phyloP scores from a whole-genome alignment of 2,888 invertebrate genomes.

The Ferrisia virgata region DNA sequence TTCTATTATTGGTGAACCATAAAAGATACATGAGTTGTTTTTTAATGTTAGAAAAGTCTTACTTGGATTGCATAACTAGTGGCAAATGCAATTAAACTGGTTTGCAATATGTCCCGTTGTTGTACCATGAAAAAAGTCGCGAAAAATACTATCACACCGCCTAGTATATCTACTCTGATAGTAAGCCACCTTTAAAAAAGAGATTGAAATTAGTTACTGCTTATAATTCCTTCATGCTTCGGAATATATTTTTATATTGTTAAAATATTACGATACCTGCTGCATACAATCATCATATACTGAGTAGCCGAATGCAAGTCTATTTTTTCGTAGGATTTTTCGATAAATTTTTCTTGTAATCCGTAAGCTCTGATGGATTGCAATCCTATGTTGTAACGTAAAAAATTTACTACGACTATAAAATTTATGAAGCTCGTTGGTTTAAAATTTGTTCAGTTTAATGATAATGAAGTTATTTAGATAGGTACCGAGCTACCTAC shows the following conservation, averaged over 20 bases:
- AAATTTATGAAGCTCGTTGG: too few species aligned
- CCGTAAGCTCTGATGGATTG: constrained; percentile 82
- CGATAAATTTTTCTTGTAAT: constrained; percentile 76
- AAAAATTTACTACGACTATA: too few species aligned
- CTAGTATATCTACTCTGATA: neutral
- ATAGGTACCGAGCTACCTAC: too few species aligned
- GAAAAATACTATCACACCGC: neutral
- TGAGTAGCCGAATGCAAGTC: constrained; percentile 90
- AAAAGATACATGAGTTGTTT: too few species aligned
- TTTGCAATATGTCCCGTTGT: neutral
- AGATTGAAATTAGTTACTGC: neutral
- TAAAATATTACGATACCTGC: too few species aligned
- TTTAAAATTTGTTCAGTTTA: too few species aligned
- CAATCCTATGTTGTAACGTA: too few species aligned
- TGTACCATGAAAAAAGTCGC: constrained; percentile 3
- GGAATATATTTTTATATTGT: too few species aligned
- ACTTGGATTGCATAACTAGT: constrained; percentile 84
- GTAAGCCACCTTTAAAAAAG: neutral
- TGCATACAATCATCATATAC: constrained; percentile 61
- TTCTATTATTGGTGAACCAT: too few species aligned
- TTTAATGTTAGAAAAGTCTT: neutral
- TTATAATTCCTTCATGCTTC: too few species aligned
- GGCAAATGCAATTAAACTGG: constrained; percentile 68
- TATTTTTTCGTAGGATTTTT: constrained; percentile 82
- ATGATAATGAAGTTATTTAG: too few species aligned